Percentiles rank a stretch among this genome's conserved stretches.
Conservation (phyloP, 2,113 vertebrate species). For the Archilochus colubris region DNA sequence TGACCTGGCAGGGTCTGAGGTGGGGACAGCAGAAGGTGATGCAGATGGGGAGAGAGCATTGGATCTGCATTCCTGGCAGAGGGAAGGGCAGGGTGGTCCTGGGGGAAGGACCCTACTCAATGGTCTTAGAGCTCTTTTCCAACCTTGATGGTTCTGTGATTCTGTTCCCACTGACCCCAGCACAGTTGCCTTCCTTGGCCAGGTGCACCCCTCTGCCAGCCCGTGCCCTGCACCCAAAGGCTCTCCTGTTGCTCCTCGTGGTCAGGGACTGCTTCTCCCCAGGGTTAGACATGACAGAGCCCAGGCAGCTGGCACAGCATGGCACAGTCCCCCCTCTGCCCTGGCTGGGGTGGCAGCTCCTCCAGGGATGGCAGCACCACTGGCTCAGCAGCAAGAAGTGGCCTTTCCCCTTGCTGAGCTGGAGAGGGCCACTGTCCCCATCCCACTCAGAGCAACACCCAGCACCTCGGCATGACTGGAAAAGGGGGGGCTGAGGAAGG, state of each 20-base stretch:
- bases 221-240: neutral
- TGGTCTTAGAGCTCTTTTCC: too few relatives aligned
- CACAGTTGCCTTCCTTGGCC: neutral
- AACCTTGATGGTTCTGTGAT: too few relatives aligned
- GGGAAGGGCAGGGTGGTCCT: neutral
- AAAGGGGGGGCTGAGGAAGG: neutral
- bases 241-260: neutral
- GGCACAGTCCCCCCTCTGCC: accelerated
- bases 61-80: accelerated
- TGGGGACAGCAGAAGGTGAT: neutral
- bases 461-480: neutral
- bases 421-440: accelerated
- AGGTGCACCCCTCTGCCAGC: neutral
- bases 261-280: neutral
- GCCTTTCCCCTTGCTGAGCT: accelerated
- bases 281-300: neutral
- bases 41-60: neutral
- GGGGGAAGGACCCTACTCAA: neutral
- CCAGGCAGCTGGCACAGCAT: neutral
- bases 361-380: neutral
- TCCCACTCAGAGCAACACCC: neutral
- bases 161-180: neutral
- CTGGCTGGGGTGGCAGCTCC: neutral
- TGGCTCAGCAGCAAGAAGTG: neutral
- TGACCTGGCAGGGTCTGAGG: neutral